Evolutionary conservation across 2,888 invertebrate species (phyloP), one percentile per base, ranked within the genome.

Genomic region (Drosophila neonasuta): DNA sequence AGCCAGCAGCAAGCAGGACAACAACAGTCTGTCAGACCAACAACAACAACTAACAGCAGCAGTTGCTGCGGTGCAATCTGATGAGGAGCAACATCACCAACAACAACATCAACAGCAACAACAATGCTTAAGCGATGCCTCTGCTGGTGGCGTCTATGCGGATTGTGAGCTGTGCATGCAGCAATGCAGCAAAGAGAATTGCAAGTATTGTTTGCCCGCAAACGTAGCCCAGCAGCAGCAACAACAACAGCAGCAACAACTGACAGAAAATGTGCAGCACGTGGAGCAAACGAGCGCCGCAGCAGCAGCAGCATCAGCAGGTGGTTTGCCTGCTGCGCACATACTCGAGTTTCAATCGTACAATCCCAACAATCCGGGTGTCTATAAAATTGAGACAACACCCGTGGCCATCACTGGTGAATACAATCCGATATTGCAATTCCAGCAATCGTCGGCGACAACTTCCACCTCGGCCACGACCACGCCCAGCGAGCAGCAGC

Each of bases 311-410:
- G 24, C 49, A 45, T 24, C 45, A n/a, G 20, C 66, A 10, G 15
- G 17, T 10, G 50, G 41, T 24, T 29, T 79, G 32, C 82, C 89
- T 3, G 71, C 88, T 0, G 89, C 90, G 2, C 90, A 90, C 50
- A 90, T 91, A 45, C 80, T 91, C 7, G 91, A 91, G 66, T 91
- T 90, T 68, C 91, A 91, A 66, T 91, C 91, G 0, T 91, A 91
- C 70, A 91, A 91, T 79, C 91, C 91, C 1, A 91, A 90, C 60
- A 91, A 91, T 86, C 91, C 91, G 17, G 91, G 90, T 15, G 91
- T 91, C 3, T 91, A 88, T 62, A 91, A 91, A 85, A 90, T 91
- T 20, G 91, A 91, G 71, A 91, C 91, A 1, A 91, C 91, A 8
- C 91, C 91, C 1, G 91, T 91, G 10, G 90, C 91, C 48, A 91